A percentile compares a stretch with the other conserved stretches of the same genome.
Evolutionary conservation across 2,797 vertebrate genomes (phyloP).

Genomic region (Gymnopithys bicolor): DNA sequence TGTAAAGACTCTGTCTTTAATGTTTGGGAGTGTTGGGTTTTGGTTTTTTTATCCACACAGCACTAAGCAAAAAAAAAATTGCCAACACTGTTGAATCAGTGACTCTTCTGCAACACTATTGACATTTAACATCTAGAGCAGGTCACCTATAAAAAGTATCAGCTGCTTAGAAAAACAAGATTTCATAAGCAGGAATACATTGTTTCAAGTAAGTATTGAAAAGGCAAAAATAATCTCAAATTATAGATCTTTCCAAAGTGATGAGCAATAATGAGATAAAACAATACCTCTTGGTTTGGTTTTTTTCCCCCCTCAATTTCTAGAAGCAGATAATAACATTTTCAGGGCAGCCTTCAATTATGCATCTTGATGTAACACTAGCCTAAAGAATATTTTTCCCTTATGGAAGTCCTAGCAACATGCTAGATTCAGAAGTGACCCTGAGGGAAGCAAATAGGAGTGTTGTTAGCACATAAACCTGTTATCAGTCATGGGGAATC

Average conservation of each 20-base stretch:
- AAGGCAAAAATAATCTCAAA: background rate
- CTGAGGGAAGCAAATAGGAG: background rate
- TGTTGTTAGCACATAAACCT: background rate
- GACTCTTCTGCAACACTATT: background rate
- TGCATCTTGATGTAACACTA: background rate
- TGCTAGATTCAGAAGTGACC: background rate
- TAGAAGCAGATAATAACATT: background rate
- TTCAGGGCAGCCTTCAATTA: background rate
- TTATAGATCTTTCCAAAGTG: background rate
- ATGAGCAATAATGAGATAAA: background rate
- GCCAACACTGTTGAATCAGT: background rate
- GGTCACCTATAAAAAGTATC: background rate
- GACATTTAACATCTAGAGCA: background rate
- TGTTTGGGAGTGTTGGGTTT: background rate
- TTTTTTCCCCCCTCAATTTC: background rate
- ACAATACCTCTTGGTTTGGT: background rate
- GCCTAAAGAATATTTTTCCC: background rate
- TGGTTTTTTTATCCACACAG: background rate
- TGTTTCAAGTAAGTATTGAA: background rate
- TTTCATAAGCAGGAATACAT: background rate
- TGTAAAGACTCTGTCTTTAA: background rate
- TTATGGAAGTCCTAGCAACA: background rate
- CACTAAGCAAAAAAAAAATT: background rate
- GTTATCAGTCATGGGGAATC: background rate
- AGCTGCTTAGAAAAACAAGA: background rate